Evolutionary conservation across 2,113 vertebrate species (phyloP).

Genomic region (Rattus rattus): DNA sequence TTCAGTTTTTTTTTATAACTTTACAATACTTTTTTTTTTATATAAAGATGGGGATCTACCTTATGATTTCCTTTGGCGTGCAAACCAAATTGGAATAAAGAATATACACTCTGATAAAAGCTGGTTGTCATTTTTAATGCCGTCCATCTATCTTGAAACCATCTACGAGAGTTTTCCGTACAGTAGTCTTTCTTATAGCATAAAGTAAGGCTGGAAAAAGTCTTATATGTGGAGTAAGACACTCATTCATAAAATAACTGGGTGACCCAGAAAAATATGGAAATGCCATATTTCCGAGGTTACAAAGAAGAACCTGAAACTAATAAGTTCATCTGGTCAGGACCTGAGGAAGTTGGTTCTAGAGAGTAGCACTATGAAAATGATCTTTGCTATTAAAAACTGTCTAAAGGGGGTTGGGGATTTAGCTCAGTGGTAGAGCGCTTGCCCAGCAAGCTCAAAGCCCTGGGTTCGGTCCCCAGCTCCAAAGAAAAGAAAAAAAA

Average conservation of each 20-base stretch:
- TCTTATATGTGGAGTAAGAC: not conserved
- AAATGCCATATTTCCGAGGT: not conserved
- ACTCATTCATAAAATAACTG: slow-evolving; percentile 8
- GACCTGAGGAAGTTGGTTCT: not conserved
- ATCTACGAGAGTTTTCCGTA: slow-evolving; percentile 23
- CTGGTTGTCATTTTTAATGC: slow-evolving; percentile 58
- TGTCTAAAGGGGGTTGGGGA: not conserved
- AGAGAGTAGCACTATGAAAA: not conserved
- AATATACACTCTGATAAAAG: slow-evolving; percentile 21
- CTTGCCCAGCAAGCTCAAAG: too few species aligned
- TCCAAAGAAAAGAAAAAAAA: not conserved
- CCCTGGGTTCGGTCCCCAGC: too few species aligned
- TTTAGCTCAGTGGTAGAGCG: too few species aligned
- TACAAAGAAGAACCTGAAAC: not conserved
- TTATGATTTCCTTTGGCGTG: slow-evolving; percentile 74
- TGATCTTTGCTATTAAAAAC: slow-evolving; percentile 1
- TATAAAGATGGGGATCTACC: slow-evolving; percentile 60
- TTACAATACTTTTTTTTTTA: slow-evolving; percentile 50
- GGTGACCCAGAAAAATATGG: not conserved
- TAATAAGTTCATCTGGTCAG: not conserved
- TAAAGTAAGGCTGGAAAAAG: not conserved
- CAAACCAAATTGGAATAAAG: slow-evolving; percentile 82
- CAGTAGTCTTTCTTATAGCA: not conserved
- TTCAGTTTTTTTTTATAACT: slow-evolving; percentile 78
- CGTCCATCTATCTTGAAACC: not conserved